phyloP scores from a whole-genome alignment of 2,113 vertebrate species.

The Perca schrenkii region DNA sequence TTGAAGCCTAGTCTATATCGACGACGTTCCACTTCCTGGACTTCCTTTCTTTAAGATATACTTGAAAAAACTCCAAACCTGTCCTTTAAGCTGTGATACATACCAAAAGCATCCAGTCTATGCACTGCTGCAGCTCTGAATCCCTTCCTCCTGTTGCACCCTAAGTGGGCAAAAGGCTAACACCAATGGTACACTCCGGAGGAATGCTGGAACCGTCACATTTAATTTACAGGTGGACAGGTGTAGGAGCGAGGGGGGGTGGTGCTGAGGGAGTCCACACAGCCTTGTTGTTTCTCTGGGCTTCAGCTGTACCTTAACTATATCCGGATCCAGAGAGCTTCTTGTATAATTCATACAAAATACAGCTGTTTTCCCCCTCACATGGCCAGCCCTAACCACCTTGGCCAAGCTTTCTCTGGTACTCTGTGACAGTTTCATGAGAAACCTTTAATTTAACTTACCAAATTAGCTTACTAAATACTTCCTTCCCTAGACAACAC shows the following conservation, averaged over 20 bases:
- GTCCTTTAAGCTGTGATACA: background rate
- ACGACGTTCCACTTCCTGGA: too few relatives aligned
- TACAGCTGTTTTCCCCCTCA: constrained; percentile 81
- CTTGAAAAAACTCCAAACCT: too few relatives aligned
- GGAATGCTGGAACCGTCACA: constrained; percentile 40
- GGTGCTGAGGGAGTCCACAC: constrained; percentile 55
- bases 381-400: constrained; percentile 77
- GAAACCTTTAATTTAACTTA: constrained; percentile 70
- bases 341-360: constrained; percentile 79
- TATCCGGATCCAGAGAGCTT: constrained; percentile 54
- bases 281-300: constrained; percentile 68
- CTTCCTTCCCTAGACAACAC: constrained; percentile 38
- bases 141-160: background rate
- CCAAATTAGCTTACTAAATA: constrained; percentile 51
- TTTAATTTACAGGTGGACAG: constrained; percentile 74
- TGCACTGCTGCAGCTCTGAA: background rate
- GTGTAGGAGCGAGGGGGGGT: constrained; percentile 55
- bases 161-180: constrained; percentile 8
- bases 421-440: constrained; percentile 46
- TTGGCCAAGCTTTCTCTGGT: constrained; percentile 77
- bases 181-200: background rate
- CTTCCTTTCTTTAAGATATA: too few relatives aligned
- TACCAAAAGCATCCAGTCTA: background rate
- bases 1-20: too few relatives aligned
- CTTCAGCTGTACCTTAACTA: constrained; percentile 1